Percentiles rank a stretch among this genome's conserved stretches.
Evolutionary conservation across 2,113 vertebrate species (phyloP).

Genomic region (Ceyx margarethae): DNA sequence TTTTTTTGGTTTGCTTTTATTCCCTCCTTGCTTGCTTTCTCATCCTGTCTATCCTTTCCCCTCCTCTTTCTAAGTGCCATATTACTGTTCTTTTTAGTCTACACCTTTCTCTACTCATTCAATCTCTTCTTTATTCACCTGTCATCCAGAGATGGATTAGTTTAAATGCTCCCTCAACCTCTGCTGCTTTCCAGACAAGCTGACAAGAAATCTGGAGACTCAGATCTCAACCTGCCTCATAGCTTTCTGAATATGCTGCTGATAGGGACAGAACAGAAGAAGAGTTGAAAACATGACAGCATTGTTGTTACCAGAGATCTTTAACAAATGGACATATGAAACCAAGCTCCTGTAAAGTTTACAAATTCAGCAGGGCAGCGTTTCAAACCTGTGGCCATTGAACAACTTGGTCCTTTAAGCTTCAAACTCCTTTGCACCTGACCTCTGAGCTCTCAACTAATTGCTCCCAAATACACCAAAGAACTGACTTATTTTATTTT

Average conservation of each 20-base stretch:
- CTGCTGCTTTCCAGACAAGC: constrained; percentile 24
- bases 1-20: background rate
- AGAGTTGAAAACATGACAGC: background rate
- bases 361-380: background rate
- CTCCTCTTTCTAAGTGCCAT: background rate
- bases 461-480: background rate
- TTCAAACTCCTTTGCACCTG: background rate
- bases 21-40: background rate
- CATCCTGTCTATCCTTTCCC: background rate
- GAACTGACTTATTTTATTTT: background rate
- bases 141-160: constrained; percentile 47
- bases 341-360: background rate
- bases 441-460: background rate
- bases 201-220: constrained; percentile 42
- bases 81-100: background rate
- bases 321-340: background rate
- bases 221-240: constrained; percentile 34
- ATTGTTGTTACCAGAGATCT: background rate
- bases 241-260: constrained; percentile 4
- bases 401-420: background rate
- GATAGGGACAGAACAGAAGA: background rate
- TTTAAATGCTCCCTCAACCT: constrained; percentile 56
- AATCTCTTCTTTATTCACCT: constrained; percentile 35
- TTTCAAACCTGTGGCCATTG: background rate
- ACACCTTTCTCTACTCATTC: constrained; percentile 1